These are phyloP conservation scores for Goniozus legneri DNA, from an alignment of 1,140 invertebrate genomes.

Conservation along the genomic window DNA sequence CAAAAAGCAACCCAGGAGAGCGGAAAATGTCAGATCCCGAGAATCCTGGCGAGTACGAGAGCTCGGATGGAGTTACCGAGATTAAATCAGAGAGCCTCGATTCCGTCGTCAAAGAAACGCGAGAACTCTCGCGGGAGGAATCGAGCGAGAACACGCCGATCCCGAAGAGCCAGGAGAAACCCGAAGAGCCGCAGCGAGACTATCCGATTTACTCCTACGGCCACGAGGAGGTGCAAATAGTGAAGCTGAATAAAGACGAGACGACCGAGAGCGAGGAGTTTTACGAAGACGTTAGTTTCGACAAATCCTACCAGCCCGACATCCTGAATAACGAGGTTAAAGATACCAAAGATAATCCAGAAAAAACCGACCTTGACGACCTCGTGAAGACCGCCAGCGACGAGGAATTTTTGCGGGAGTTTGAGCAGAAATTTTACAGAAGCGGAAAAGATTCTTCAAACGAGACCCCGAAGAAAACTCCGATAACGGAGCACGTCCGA, in stretches of 20 bases:
- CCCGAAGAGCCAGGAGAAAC: slow-evolving; percentile 12
- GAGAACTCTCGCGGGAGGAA: slow-evolving; percentile 19
- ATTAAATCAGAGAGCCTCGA: too few species aligned
- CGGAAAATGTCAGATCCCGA: too few species aligned
- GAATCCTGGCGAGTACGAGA: too few species aligned
- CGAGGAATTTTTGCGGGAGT: slow-evolving; percentile 39
- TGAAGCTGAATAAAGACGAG: slow-evolving; percentile 43
- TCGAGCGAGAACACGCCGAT: slow-evolving; percentile 1
- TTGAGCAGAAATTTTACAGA: slow-evolving; percentile 25
- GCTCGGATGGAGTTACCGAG: too few species aligned
- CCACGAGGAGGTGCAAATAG: slow-evolving; percentile 51
- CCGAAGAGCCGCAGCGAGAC: slow-evolving; percentile 36
- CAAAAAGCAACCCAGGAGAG: too few species aligned
- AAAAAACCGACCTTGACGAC: slow-evolving; percentile 27
- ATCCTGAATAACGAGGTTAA: slow-evolving; percentile 8
- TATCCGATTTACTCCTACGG: slow-evolving; percentile 29
- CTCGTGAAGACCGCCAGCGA: slow-evolving; percentile 36
- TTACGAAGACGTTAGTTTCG: neutral
- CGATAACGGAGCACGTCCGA: slow-evolving; percentile 13
- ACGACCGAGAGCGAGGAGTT: neutral
- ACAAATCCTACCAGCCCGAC: neutral
- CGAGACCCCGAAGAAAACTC: slow-evolving; percentile 1
- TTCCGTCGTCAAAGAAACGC: slow-evolving; percentile 26
- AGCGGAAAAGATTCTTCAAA: slow-evolving; percentile 8
- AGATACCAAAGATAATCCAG: slow-evolving; percentile 3